Evolutionary conservation across 92 coral and sea anemone genomes (phyloP).

Genomic region (Desmophyllum pertusum): DNA sequence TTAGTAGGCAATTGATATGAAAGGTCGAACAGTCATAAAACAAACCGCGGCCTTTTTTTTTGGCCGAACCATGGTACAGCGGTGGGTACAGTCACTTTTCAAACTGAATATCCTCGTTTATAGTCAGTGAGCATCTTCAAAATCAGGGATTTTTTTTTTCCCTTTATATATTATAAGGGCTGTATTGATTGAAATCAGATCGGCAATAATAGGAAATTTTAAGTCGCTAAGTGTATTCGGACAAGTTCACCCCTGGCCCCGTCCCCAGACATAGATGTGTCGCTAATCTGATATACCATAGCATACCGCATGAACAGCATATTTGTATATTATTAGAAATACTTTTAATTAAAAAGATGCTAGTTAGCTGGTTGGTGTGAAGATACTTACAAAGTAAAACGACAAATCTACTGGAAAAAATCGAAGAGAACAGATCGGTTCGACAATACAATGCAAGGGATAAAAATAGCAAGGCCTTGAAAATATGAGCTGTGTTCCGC

Average conservation of each 20-base stretch:
- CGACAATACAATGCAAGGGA: not conserved
- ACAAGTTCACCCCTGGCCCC: not conserved
- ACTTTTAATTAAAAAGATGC: not conserved
- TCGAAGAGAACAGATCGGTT: too few species aligned
- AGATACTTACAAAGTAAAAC: not conserved
- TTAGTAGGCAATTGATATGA: not conserved
- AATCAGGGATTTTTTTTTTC: not conserved
- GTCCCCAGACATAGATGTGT: not conserved
- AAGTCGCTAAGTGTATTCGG: not conserved
- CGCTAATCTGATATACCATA: not conserved
- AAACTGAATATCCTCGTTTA: not conserved
- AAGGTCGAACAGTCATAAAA: not conserved
- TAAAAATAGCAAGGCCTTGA: not conserved
- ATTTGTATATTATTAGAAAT: not conserved
- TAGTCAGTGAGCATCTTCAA: not conserved
- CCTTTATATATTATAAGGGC: not conserved
- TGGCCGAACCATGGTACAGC: too few species aligned
- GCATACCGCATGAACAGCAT: not conserved
- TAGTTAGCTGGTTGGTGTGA: not conserved
- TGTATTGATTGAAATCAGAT: not conserved
- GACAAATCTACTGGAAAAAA: not conserved
- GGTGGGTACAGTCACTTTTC: too few species aligned
- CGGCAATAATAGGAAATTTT: not conserved
- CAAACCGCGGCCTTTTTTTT: too few species aligned
- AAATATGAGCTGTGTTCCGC: not conserved